Base-by-base conservation (phyloP, 2,113 vertebrate genomes). In the Neotoma lepida region DNA sequence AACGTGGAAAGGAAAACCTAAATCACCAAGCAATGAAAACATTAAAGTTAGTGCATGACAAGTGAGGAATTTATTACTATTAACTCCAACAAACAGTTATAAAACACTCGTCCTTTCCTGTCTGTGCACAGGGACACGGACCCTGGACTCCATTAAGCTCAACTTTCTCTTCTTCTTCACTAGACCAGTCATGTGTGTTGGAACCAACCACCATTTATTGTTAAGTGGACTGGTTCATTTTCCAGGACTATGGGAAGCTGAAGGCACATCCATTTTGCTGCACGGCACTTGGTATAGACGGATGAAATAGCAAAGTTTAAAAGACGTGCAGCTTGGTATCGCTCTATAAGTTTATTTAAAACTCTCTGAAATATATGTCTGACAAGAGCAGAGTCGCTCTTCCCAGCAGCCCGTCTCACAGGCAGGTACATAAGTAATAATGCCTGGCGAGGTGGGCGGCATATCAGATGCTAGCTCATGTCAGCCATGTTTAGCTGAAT, bases 11-110 rank as follows among this genome's bases (percentile, higher is more conserved):
- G 97, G 98, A 97, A 97, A 97, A 96, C 96, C 97, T 98, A 98
- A 98, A 98, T 98, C 98, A 98, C 97, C 96, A 87, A 96, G 97
- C 97, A 98, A 98, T 97, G 97, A 98, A 98, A 98, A 98, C 98
- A 98, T 98, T 98, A 97, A 97, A 93, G 96, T 97, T 96, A 98
- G 98, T 98, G 98, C 98, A 97, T 98, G 98, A 97, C 96, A 97
- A 96, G 97, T 96, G 95, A 98, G 98, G 98, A 97, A 98, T 98
- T 97, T 98, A 98, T 98, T 98, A 97, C 98, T 98, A 98, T 98
- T 98, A 98, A 97, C 97, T 98, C 97, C 98, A 96, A 97, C 90
- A 97, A 98, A 97, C 98, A 98, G 97, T 98, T 98, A 98, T 98
- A 97, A 98, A 98, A 97, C 97, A 96, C 97, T 97, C 88, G 98